Percentiles rank a stretch among this genome's conserved stretches.
These are phyloP conservation scores for Rattus rattus DNA, from an alignment of 2,113 vertebrate species.

Conservation along the genomic window DNA sequence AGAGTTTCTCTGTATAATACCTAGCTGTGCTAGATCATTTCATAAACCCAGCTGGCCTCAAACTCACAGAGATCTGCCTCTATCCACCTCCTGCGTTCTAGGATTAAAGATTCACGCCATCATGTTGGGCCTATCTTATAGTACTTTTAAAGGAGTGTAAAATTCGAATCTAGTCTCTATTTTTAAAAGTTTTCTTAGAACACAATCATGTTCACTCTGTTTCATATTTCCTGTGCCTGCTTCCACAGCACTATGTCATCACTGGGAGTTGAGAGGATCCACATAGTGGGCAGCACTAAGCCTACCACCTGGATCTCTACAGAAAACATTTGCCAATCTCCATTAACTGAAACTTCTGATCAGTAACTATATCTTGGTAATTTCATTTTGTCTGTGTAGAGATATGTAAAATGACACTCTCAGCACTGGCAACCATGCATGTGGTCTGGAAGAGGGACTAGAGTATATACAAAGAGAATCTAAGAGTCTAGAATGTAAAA, in stretches of 20 bases:
- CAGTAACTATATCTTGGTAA: not conserved
- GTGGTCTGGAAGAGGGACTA: not conserved
- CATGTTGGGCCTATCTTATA: not conserved
- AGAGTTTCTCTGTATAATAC: no score
- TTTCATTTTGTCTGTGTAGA: not conserved
- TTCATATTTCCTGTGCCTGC: not conserved
- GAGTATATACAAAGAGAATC: not conserved
- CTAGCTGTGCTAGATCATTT: no score
- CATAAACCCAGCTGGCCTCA: no score
- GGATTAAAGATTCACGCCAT: no score
- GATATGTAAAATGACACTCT: not conserved
- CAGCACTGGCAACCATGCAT: not conserved
- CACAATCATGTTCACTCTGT: not conserved
- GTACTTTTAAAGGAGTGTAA: not conserved
- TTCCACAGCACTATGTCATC: not conserved
- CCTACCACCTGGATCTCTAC: not conserved
- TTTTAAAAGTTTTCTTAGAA: not conserved
- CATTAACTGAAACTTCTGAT: conserved; percentile 8
- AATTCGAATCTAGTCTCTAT: not conserved
- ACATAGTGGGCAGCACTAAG: not conserved
- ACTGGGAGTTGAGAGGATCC: not conserved
- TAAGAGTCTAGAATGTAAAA: not conserved
- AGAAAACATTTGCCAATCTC: not conserved
- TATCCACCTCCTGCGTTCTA: no score
- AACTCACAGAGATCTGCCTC: no score